These are phyloP conservation scores for Chloroceryle aenea DNA, from an alignment of 2,113 vertebrate species.

Conservation along the genomic window DNA sequence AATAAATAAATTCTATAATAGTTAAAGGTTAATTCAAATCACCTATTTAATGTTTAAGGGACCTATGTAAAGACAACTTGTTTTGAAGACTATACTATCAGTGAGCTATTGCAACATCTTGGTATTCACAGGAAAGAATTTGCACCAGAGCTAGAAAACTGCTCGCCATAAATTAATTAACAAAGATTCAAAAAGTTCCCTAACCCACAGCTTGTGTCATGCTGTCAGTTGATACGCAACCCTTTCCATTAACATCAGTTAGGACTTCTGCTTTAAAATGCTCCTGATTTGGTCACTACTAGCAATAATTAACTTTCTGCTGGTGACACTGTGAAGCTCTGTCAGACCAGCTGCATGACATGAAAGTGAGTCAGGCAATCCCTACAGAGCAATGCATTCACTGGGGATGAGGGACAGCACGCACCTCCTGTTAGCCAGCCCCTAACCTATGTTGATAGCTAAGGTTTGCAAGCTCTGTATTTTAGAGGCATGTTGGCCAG, in stretches of 20 bases:
- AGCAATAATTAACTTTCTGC: neutral
- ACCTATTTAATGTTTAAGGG: neutral
- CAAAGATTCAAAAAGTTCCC: neutral
- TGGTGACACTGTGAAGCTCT: neutral
- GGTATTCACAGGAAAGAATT: neutral
- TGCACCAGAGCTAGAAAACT: neutral
- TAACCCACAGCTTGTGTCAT: neutral
- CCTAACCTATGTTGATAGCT: neutral
- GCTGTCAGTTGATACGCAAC: fast-evolving
- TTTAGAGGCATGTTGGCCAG: neutral
- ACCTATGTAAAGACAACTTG: neutral
- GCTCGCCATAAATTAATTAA: neutral
- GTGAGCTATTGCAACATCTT: neutral
- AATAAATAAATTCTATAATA: neutral
- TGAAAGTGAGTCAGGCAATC: neutral
- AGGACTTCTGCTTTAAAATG: neutral
- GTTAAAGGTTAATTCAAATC: neutral
- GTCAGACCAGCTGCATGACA: too few species aligned
- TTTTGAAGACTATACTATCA: neutral
- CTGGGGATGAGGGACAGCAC: neutral
- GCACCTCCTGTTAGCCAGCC: fast-evolving
- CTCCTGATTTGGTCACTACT: neutral
- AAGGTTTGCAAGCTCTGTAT: neutral
- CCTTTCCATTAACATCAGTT: neutral
- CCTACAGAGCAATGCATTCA: fast-evolving